Conservation (phyloP, 2,888 invertebrate species). For the Mycalesis mineus region DNA sequence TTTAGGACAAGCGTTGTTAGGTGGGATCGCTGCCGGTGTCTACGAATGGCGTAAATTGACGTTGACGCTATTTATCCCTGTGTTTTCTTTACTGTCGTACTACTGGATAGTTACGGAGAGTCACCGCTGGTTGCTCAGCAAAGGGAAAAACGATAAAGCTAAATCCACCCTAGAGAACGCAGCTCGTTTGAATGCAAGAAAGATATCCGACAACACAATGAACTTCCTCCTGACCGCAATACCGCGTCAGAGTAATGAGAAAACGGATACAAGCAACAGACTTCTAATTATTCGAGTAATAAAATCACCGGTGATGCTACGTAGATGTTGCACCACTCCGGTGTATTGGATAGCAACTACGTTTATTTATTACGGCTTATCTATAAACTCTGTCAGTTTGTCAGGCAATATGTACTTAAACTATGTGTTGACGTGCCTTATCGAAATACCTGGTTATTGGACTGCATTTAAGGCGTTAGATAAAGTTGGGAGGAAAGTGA, state of each 20-base stretch:
- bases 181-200: constrained; percentile 79
- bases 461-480: constrained; percentile 81
- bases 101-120: constrained; percentile 85
- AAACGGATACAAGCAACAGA: constrained; percentile 31
- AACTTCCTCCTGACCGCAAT: constrained; percentile 52
- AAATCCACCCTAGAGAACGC: constrained; percentile 78
- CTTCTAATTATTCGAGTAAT: constrained; percentile 62
- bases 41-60: constrained; percentile 84
- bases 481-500: constrained; percentile 73
- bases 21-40: constrained; percentile 81
- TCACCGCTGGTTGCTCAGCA: constrained; percentile 85
- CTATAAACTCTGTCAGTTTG: constrained; percentile 85
- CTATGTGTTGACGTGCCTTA: constrained; percentile 81
- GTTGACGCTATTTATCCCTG: constrained; percentile 82
- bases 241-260: constrained; percentile 41
- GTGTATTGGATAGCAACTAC: constrained; percentile 88
- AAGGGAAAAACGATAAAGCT: constrained; percentile 80
- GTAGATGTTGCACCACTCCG: constrained; percentile 83
- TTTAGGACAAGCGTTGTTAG: constrained; percentile 83
- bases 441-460: constrained; percentile 86
- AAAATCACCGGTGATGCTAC: constrained; percentile 72
- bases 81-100: constrained; percentile 81
- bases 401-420: constrained; percentile 87
- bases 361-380: constrained; percentile 88
- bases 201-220: constrained; percentile 68